Evolutionary conservation across 2,113 vertebrate genomes (phyloP).

Genomic region (Trichomycterus rosablanca): DNA sequence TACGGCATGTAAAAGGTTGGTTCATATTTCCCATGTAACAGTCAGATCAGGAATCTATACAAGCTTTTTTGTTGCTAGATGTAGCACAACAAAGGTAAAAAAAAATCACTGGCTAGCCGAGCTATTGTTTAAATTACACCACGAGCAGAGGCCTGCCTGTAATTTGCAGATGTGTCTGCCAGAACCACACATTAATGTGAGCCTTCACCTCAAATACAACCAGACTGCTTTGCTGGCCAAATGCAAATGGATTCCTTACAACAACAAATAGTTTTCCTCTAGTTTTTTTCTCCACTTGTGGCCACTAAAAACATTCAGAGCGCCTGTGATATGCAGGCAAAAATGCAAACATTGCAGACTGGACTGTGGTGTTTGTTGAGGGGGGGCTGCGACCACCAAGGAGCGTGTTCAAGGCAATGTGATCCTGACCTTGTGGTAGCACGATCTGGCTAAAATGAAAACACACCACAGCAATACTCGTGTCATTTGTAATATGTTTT

Average conservation of each 20-base stretch:
- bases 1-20: not conserved
- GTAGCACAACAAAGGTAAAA: not conserved
- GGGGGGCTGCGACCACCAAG: not conserved
- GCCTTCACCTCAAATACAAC: constrained; percentile 67
- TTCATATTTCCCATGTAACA: no score
- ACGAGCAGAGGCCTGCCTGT: constrained; percentile 51
- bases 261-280: constrained; percentile 68
- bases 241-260: constrained; percentile 69
- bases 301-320: constrained; percentile 61
- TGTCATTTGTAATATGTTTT: constrained; percentile 38
- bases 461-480: constrained; percentile 31
- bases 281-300: constrained; percentile 58
- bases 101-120: constrained; percentile 19
- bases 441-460: constrained; percentile 32
- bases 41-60: no score
- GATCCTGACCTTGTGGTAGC: constrained; percentile 26
- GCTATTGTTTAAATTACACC: constrained; percentile 52
- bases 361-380: constrained; percentile 3
- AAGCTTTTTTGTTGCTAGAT: not conserved
- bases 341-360: constrained; percentile 48
- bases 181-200: constrained; percentile 63
- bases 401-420: not conserved
- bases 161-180: constrained; percentile 60
- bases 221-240: constrained; percentile 59
- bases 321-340: constrained; percentile 56